phyloP scores from a whole-genome alignment of 2,888 invertebrate species.

The Synergus gifuensis region DNA sequence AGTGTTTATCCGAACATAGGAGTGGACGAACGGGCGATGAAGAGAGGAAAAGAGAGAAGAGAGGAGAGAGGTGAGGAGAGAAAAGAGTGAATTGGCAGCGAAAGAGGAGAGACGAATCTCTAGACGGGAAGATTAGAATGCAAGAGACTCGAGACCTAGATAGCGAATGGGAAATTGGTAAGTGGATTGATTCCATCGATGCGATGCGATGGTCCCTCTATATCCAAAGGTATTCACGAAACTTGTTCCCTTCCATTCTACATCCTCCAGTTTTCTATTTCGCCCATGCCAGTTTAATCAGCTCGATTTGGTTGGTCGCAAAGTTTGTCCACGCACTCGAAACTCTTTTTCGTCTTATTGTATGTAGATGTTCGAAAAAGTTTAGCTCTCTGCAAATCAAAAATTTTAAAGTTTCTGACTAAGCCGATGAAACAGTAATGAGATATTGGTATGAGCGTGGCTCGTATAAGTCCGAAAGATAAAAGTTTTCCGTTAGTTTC shows the following conservation, averaged over 20 bases:
- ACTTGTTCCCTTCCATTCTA: neutral
- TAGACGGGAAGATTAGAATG: constrained; percentile 42
- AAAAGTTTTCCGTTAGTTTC: constrained; percentile 4
- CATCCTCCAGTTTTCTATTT: neutral
- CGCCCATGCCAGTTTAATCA: constrained; percentile 32
- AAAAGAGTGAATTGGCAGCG: constrained; percentile 41
- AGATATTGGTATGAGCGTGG: constrained; percentile 26
- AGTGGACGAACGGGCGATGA: constrained; percentile 50
- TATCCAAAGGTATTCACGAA: neutral
- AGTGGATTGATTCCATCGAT: constrained; percentile 49
- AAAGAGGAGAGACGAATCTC: constrained; percentile 39
- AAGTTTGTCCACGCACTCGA: neutral
- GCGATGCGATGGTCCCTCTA: constrained; percentile 14
- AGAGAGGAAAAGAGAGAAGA: neutral
- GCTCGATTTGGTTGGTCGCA: neutral
- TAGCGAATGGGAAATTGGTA: constrained; percentile 39
- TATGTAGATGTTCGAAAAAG: constrained; percentile 16
- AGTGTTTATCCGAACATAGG: constrained; percentile 58
- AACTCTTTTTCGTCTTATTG: neutral
- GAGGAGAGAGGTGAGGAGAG: neutral
- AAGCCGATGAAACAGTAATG: constrained; percentile 41
- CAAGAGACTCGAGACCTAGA: constrained; percentile 7
- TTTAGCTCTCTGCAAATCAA: constrained; percentile 18
- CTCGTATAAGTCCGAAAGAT: constrained; percentile 14
- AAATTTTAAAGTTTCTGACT: constrained; percentile 14